Evolutionary conservation across 1,140 invertebrate genomes (phyloP).

Genomic region (Anoplolepis gracilipes): DNA sequence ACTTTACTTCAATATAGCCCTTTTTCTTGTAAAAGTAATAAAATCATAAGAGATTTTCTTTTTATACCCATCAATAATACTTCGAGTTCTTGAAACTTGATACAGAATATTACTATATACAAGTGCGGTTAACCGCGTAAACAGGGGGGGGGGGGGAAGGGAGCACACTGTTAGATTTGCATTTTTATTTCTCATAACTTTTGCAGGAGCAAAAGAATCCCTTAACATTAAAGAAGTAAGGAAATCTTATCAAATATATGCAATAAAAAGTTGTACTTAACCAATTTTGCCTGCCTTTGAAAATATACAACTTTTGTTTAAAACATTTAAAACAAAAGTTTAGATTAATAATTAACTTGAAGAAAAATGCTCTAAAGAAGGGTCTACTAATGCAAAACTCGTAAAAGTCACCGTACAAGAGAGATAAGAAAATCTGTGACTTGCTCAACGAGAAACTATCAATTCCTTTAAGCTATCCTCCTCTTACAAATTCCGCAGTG

Average conservation of each 20-base stretch:
- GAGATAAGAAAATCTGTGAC: not conserved
- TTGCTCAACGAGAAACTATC: constrained; percentile 10
- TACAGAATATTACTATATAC: not conserved
- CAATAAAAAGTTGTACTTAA: not conserved
- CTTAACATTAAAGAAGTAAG: not conserved
- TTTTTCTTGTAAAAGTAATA: not conserved
- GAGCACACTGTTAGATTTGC: not conserved
- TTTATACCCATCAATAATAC: not conserved
- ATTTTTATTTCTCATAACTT: constrained; percentile 10
- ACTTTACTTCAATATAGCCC: not conserved
- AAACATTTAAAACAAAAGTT: not conserved
- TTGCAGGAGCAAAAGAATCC: not conserved
- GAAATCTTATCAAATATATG: not conserved
- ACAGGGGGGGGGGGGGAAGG: no score
- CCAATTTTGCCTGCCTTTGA: not conserved
- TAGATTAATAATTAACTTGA: not conserved
- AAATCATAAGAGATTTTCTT: not conserved
- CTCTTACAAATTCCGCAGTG: constrained; percentile 21
- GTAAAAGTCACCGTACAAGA: not conserved
- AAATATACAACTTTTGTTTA: no score
- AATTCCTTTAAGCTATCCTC: constrained; percentile 19
- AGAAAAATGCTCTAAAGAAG: not conserved
- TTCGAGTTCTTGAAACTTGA: constrained; percentile 4
- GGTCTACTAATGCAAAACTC: not conserved
- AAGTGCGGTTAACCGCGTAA: not conserved